Conservation (phyloP, 2,888 invertebrate genomes). For the Monopis laevigella region DNA sequence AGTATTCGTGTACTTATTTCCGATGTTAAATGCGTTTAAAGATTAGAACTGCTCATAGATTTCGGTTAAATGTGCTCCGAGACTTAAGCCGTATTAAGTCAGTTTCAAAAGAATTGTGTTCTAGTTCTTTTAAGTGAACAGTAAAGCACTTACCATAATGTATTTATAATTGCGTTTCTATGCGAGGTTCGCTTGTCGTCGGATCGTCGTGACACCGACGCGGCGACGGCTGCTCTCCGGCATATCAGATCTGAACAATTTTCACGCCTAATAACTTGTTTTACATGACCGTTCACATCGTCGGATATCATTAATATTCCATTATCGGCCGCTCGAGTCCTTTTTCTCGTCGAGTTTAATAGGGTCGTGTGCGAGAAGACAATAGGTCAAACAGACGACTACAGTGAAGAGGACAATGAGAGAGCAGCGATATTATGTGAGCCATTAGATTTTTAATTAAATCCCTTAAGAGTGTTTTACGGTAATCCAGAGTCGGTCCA, state of each 20-base stretch:
- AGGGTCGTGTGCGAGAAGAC: background rate
- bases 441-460: constrained; percentile 40
- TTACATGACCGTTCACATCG: constrained; percentile 7
- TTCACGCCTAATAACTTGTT: constrained; percentile 11
- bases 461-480: constrained; percentile 35
- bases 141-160: constrained; percentile 54
- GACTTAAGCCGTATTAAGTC: constrained; percentile 30
- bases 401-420: background rate
- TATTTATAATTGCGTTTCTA: constrained; percentile 56
- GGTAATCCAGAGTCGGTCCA: constrained; percentile 27
- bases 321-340: no score
- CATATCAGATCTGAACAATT: constrained; percentile 9
- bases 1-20: constrained; percentile 27
- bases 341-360: no score
- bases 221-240: constrained; percentile 23
- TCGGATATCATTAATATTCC: constrained; percentile 5
- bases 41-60: constrained; percentile 25
- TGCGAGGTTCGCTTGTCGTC: constrained; percentile 30
- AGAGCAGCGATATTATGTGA: background rate
- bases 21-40: constrained; percentile 21
- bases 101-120: constrained; percentile 31
- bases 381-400: background rate
- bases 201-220: constrained; percentile 33
- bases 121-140: constrained; percentile 34
- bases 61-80: constrained; percentile 26